Evolutionary conservation across 1,140 invertebrate genomes (phyloP).

Genomic region (Pseudomyrmex dendroicus): DNA sequence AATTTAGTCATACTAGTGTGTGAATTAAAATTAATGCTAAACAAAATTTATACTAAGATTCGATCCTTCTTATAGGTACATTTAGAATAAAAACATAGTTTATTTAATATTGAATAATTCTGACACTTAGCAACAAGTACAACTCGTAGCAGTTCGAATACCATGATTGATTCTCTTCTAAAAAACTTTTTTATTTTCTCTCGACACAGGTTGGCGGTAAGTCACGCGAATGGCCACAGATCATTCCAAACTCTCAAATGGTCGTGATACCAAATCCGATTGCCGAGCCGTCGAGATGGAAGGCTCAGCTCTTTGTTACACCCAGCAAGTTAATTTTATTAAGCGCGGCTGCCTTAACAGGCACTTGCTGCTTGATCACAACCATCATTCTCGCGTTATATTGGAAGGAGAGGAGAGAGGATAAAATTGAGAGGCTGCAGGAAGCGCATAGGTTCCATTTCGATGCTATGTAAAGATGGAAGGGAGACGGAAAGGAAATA

Average conservation of each 20-base stretch:
- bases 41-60: neutral
- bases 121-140: neutral
- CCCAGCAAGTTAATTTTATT: conserved; percentile 97
- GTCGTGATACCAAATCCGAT: conserved; percentile 96
- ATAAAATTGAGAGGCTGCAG: conserved; percentile 94
- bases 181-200: conserved; percentile 16
- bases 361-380: conserved; percentile 94
- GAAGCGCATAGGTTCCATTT: conserved; percentile 95
- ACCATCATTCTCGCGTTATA: conserved; percentile 95
- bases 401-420: conserved; percentile 96
- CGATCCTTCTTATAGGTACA: neutral
- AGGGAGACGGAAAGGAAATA: neutral
- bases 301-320: conserved; percentile 97
- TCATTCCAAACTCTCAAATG: conserved; percentile 99
- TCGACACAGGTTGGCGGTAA: conserved; percentile 76
- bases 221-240: conserved; percentile 93
- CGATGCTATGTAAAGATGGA: conserved; percentile 88
- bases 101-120: neutral
- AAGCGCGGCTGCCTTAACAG: conserved; percentile 95
- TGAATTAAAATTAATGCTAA: neutral
- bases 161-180: neutral
- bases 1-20: neutral
- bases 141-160: too few relatives aligned
- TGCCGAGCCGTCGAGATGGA: conserved; percentile 93
- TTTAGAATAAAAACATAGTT: neutral